Conservation (phyloP, 2,797 vertebrate species). For the Miichthys miiuy region DNA sequence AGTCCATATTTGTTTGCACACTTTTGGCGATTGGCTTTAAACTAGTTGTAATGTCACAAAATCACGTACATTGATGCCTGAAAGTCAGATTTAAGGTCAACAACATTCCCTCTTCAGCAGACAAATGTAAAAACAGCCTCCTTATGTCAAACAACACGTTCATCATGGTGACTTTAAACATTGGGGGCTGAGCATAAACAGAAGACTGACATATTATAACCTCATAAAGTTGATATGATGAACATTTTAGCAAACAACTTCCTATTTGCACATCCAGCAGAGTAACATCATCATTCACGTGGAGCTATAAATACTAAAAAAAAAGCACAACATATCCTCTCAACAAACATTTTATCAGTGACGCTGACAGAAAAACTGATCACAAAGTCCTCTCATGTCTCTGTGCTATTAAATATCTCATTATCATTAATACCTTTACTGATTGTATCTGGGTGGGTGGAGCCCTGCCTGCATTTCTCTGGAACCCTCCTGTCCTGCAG, state of each 20-base stretch:
- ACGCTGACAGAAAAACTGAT: conserved; percentile 4
- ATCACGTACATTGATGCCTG: too few species aligned
- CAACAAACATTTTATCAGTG: background rate
- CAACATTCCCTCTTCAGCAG: too few species aligned
- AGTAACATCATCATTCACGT: background rate
- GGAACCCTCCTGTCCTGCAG: conserved; percentile 38
- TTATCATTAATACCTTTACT: conserved; percentile 8
- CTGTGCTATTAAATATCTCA: conserved; percentile 47
- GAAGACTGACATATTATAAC: background rate
- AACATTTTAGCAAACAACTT: background rate
- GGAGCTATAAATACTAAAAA: background rate
- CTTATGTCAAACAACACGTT: too few species aligned
- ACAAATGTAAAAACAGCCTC: too few species aligned
- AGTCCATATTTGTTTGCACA: too few species aligned
- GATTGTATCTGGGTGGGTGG: background rate
- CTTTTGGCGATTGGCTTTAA: too few species aligned
- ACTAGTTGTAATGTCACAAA: too few species aligned
- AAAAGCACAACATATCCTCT: background rate
- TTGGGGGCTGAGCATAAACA: background rate
- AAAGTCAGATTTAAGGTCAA: too few species aligned
- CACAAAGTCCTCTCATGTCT: conserved; percentile 38
- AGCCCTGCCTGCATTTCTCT: conserved; percentile 25
- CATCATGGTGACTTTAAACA: too few species aligned
- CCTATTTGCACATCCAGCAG: background rate
- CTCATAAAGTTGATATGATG: background rate